Base-by-base conservation (phyloP, 2,888 invertebrate genomes). In the Lasioglossum villosulum region DNA sequence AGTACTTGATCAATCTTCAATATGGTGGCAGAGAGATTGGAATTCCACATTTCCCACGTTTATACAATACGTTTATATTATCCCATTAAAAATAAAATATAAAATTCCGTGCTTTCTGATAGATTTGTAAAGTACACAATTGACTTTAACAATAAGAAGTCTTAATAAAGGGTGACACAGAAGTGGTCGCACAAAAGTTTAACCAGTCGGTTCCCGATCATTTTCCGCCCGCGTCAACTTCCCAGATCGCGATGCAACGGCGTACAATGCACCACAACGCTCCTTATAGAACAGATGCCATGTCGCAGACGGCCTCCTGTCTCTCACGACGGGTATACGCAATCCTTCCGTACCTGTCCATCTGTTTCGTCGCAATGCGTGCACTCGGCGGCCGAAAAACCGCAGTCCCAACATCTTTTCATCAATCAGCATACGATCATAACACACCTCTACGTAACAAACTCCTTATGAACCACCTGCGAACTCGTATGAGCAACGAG, bases 231-330 rank as follows among this genome's bases (percentile, higher is more conserved):
- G 59, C 16, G 16, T 16, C 59, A 30, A 63, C 27, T 30, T 63
- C 27, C 30, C 27, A 63, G 27, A 63, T 63, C 30, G 27, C 59
- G 59, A 63, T 63, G 59, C 59, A 30, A 27, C 30, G 30, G 59
- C 59, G 14, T 63, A 63, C 59, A 63, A 30, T 63, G 59, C 59
- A 27, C 30, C 59, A 16, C 59, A 30, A 63, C 59, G 27, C 23
- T 34, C 34, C 23, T 48, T 71, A 45, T 10, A 72, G 66, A 84
- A 89, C 89, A 89, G 89, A 90, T 90, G 88, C 88, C 78, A 72
- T 80, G 66, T 34, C 75, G 80, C 83, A 68, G 70, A 68, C 84
- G 78, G 48, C 77, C 73, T 56, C 80, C 48, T 78, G 77, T 82
- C 78, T 77, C 77, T 78, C 71, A 71, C 59, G 39, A 23, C 70